Evolutionary conservation across 2,888 invertebrate genomes (phyloP).

Genomic region (Watsonalla binaria): DNA sequence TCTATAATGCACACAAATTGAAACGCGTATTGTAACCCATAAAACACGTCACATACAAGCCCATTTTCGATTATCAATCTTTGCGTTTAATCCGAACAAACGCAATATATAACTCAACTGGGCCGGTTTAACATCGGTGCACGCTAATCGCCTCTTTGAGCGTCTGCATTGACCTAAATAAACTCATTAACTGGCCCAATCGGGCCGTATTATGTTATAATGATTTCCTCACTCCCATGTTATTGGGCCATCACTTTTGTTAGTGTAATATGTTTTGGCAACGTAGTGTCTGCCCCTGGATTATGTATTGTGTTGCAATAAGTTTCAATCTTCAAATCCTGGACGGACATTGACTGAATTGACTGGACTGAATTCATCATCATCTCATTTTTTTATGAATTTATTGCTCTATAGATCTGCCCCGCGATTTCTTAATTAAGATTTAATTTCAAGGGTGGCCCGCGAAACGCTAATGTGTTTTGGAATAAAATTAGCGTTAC

Average conservation of each 20-base stretch:
- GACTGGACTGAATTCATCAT: no score
- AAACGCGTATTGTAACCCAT: background rate
- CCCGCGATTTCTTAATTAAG: no score
- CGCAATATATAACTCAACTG: conserved; percentile 12
- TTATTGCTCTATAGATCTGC: no score
- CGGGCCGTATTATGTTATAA: conserved; percentile 12
- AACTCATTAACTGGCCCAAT: conserved; percentile 23
- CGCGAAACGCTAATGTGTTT: no score
- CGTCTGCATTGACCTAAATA: conserved; percentile 20
- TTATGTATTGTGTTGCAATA: no score
- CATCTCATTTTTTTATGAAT: no score
- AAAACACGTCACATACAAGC: conserved; percentile 7
- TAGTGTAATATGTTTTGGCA: background rate
- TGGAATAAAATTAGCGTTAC: no score
- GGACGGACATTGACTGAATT: no score
- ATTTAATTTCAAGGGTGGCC: no score
- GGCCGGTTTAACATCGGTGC: conserved; percentile 21
- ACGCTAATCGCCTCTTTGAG: conserved; percentile 25
- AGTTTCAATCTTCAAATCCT: no score
- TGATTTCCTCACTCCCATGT: background rate
- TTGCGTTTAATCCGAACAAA: conserved; percentile 20
- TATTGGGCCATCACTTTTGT: background rate
- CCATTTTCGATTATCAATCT: conserved; percentile 21
- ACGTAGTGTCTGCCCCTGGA: background rate
- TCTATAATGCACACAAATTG: background rate